Evolutionary conservation across 2,888 invertebrate species (phyloP).

Genomic region (Tetragonisca angustula): DNA sequence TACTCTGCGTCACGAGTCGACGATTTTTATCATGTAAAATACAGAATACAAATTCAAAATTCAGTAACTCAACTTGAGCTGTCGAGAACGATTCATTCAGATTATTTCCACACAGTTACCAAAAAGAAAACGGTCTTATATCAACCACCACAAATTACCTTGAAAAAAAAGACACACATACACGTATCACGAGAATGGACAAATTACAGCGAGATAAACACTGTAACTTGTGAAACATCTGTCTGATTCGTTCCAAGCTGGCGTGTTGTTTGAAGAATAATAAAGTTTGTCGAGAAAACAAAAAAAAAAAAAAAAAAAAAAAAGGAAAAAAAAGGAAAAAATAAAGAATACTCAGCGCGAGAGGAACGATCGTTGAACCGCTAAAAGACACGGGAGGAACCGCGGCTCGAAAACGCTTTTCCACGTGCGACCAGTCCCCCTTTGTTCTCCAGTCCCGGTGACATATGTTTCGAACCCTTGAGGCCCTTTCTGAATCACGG

Average conservation of each 20-base stretch:
- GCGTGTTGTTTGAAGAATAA: slow-evolving; percentile 1
- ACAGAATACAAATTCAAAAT: too few species aligned
- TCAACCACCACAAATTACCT: background rate
- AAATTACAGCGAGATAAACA: background rate
- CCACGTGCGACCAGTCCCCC: slow-evolving; percentile 27
- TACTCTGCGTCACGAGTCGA: too few species aligned
- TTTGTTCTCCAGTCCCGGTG: slow-evolving; percentile 63
- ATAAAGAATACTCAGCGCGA: slow-evolving; percentile 17
- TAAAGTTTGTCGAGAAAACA: slow-evolving; percentile 12
- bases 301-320: background rate
- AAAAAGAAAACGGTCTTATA: too few species aligned
- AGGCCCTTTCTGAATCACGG: slow-evolving; percentile 56
- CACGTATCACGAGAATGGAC: background rate
- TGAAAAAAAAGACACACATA: background rate
- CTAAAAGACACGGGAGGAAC: slow-evolving; percentile 38
- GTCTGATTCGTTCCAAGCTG: background rate
- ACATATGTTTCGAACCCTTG: slow-evolving; percentile 65
- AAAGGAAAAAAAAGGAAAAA: background rate
- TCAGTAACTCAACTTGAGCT: too few species aligned
- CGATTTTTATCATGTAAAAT: too few species aligned
- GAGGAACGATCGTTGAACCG: slow-evolving; percentile 35
- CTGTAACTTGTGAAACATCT: background rate
- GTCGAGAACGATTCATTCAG: too few species aligned
- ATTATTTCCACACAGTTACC: background rate
- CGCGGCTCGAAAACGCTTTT: slow-evolving; percentile 40